Conservation (phyloP, 2,113 vertebrate genomes). For the Xenopus borealis region DNA sequence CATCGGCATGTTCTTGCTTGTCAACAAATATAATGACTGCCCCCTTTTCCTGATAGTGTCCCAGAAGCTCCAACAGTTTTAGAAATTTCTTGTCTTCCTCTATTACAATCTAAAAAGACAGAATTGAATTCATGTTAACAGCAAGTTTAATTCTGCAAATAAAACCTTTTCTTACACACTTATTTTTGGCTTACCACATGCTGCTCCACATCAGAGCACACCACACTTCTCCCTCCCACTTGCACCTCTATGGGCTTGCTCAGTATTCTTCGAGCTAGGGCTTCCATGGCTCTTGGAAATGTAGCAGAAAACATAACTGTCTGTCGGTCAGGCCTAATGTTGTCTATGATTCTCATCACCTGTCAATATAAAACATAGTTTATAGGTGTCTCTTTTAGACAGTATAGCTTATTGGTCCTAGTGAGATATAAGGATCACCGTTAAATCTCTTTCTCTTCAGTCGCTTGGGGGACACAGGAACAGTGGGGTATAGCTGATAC, state of each 20-base stretch:
- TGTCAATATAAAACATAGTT: constrained; percentile 45
- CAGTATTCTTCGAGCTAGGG: constrained; percentile 89
- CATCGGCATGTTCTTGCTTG: constrained; percentile 95
- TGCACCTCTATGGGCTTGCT: constrained; percentile 92
- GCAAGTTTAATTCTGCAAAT: no score
- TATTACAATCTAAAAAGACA: constrained; percentile 80
- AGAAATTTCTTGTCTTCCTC: constrained; percentile 96
- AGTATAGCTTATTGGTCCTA: no score
- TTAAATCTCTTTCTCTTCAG: no score
- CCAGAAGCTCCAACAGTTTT: constrained; percentile 92
- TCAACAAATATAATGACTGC: constrained; percentile 97
- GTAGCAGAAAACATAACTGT: constrained; percentile 99
- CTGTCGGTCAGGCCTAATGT: constrained; percentile 92
- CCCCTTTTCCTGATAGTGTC: constrained; percentile 96
- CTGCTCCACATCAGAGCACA: constrained; percentile 96
- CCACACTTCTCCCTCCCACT: constrained; percentile 93
- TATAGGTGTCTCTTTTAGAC: no score
- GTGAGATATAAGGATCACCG: no score
- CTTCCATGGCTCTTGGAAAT: constrained; percentile 97
- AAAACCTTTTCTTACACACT: no score
- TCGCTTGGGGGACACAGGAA: no score
- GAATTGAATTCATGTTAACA: no score
- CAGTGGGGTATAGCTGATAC: no score
- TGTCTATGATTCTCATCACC: constrained; percentile 99
- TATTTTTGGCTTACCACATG: constrained; percentile 77